Evolutionary conservation across 2,888 invertebrate genomes (phyloP), one percentile per base, ranked within the genome.

Genomic region (Leucania comma): DNA sequence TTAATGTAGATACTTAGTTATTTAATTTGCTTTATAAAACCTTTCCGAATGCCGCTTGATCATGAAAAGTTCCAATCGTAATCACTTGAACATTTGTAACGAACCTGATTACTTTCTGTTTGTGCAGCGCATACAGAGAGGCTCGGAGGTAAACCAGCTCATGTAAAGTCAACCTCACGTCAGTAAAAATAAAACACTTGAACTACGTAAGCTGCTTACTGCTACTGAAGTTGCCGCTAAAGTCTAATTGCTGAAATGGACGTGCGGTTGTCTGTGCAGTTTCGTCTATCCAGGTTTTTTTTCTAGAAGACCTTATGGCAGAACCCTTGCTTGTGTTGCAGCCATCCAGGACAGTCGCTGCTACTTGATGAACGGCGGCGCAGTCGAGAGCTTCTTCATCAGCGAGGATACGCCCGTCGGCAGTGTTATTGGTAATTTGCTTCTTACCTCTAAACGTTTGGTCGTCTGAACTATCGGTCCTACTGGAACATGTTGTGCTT

Each of bases 331-430:
- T 72, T 82, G 26, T 71, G 51, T 88, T 90, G 6, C 93, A 98
- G 98, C 97, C 81, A 96, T 97, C 89, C 97, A 97, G 86, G 98
- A 99, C 95, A 98, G 98, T 88, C 97, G 98, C 88, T 99, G 99
- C 91, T 99, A 98, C 93, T 95, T 99, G 90, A 98, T 98, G 95
- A 98, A 98, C 88, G 99, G 99, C 50, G 98, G 98, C 58, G 98
- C 99, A 1, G 98, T 98, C 62, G 98, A 98, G 92, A 98, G 98
- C 91, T 98, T 99, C 93, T 98, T 98, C 92, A 98, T 99, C 85
- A 97, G 98, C 90, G 99, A 99, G 95, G 98, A 98, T 90, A 96
- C 97, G 60, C 96, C 97, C 24, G 97, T 98, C 58, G 98, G 98
- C 77, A 97, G 97, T 82, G 96, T 97, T 61, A 97, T 98, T 73